Percentiles rank a stretch among this genome's conserved stretches.
These are phyloP conservation scores for Dinocampus coccinellae DNA, from an alignment of 2,888 invertebrate species.

Conservation along the genomic window DNA sequence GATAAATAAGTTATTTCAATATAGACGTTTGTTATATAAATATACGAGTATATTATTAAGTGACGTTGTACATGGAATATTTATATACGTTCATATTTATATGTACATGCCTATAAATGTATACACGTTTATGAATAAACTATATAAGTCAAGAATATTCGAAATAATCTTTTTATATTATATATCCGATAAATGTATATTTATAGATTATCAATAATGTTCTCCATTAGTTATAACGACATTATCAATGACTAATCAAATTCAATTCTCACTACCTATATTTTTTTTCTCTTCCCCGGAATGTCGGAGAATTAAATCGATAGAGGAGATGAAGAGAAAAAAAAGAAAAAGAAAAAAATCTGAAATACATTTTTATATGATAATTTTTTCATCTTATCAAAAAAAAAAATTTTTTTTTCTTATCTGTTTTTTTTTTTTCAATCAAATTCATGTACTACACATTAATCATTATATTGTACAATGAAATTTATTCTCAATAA, in stretches of 20 bases:
- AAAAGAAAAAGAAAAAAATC: too few relatives aligned
- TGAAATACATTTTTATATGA: too few relatives aligned
- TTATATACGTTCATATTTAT: not conserved
- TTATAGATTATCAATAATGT: constrained; percentile 12
- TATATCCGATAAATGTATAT: not conserved
- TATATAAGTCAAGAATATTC: not conserved
- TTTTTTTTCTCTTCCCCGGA: not conserved
- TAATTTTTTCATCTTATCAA: too few relatives aligned
- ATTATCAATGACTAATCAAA: constrained; percentile 1
- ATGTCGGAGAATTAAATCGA: too few relatives aligned
- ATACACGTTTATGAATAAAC: not conserved
- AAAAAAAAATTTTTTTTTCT: not conserved
- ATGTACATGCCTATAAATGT: not conserved
- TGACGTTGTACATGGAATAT: constrained; percentile 1
- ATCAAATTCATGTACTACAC: too few relatives aligned
- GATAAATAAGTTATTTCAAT: too few relatives aligned
- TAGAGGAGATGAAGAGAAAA: too few relatives aligned
- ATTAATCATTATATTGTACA: not conserved
- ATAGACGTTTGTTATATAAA: constrained; percentile 10
- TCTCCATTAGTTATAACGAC: not conserved
- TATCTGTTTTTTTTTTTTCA: too few relatives aligned
- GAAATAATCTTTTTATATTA: not conserved
- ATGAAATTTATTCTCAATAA: not conserved
- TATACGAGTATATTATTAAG: constrained; percentile 7
- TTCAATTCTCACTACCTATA: not conserved